phyloP scores from a whole-genome alignment of 2,888 invertebrate species.

The Thyatira batis region DNA sequence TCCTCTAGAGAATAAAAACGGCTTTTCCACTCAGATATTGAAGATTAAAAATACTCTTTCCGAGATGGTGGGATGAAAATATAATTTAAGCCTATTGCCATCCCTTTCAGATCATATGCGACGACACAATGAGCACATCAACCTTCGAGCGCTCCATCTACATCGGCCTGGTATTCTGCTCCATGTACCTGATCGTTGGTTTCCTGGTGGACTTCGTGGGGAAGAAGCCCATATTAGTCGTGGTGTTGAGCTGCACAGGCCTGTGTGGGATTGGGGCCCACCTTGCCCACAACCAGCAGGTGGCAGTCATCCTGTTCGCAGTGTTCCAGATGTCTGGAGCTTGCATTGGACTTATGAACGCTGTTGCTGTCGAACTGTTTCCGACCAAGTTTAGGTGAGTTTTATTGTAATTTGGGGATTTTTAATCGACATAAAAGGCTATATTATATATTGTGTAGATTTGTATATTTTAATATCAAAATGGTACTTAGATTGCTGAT shows the following conservation, averaged over 20 bases:
- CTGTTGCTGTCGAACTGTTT: conserved; percentile 82
- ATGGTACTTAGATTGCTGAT: no score
- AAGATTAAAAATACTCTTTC: no score
- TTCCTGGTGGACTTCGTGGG: conserved; percentile 78
- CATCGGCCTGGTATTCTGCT: conserved; percentile 85
- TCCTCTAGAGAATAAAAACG: no score
- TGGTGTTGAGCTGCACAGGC: conserved; percentile 76
- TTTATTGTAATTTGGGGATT: no score
- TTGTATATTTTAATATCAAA: no score
- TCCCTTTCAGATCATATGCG: conserved; percentile 60
- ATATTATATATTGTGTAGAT: no score
- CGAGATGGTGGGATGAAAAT: no score
- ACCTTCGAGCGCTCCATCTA: conserved; percentile 86
- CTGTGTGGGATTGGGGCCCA: conserved; percentile 83
- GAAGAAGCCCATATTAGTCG: conserved; percentile 81
- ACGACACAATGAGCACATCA: conserved; percentile 79
- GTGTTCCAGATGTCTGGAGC: conserved; percentile 80
- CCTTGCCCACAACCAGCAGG: conserved; percentile 79
- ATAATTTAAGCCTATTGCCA: no score
- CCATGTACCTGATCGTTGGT: conserved; percentile 85
- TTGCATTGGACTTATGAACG: conserved; percentile 81
- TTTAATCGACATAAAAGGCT: no score
- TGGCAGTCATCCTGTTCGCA: conserved; percentile 83
- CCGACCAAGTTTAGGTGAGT: conserved; percentile 79
- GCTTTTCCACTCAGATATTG: no score